Evolutionary conservation across 2,797 vertebrate genomes (phyloP).

Genomic region (Cryptoblepharus egeriae): DNA sequence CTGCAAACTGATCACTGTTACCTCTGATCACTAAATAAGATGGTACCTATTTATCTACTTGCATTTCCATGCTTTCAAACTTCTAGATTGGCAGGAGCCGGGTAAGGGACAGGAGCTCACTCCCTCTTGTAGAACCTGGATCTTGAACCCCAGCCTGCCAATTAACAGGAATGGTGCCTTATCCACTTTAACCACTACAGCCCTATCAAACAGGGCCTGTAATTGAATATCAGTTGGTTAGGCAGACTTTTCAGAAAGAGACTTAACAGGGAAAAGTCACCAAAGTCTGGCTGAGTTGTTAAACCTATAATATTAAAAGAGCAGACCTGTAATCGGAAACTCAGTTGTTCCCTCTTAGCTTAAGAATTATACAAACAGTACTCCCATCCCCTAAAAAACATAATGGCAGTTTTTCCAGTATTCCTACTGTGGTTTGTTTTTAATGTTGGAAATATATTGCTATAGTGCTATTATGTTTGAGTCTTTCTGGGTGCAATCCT

Average conservation of each 20-base stretch:
- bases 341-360: background rate
- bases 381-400: background rate
- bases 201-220: too few relatives aligned
- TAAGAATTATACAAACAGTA: background rate
- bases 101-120: too few relatives aligned
- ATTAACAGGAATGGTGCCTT: too few relatives aligned
- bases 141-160: too few relatives aligned
- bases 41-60: too few relatives aligned
- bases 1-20: too few relatives aligned
- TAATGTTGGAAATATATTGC: background rate
- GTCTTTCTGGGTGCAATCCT: background rate
- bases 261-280: background rate
- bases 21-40: too few relatives aligned
- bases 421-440: background rate
- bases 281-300: background rate
- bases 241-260: background rate
- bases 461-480: background rate
- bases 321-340: background rate
- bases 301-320: constrained; percentile 39
- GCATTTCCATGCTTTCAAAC: too few relatives aligned
- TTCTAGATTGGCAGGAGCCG: too few relatives aligned
- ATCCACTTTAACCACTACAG: too few relatives aligned
- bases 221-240: background rate
- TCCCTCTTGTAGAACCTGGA: too few relatives aligned
- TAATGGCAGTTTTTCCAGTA: background rate